phyloP scores from a whole-genome alignment of 2,113 vertebrate species.

The Tinamus guttatus region DNA sequence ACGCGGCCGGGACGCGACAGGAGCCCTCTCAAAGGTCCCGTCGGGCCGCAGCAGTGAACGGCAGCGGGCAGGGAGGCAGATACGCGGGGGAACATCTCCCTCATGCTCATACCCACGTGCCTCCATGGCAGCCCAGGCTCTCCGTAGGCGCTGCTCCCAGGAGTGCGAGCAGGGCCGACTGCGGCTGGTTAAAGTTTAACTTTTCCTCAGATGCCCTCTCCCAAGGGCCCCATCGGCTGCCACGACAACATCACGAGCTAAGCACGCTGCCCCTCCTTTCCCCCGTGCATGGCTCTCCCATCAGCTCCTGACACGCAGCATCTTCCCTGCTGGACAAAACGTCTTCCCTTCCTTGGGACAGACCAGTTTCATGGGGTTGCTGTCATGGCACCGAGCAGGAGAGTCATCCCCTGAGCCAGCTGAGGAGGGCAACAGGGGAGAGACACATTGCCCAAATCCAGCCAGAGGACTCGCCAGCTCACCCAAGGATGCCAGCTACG shows the following conservation, averaged over 20 bases:
- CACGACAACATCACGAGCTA: constrained; percentile 24
- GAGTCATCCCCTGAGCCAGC: fast-evolving
- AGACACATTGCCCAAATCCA: background rate
- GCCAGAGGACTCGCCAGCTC: background rate
- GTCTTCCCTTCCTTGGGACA: background rate
- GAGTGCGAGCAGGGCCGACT: constrained; percentile 28
- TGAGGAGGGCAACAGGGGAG: background rate
- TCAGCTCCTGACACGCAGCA: background rate
- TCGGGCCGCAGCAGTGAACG: background rate
- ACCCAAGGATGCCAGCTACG: background rate
- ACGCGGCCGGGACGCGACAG: background rate
- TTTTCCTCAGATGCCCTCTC: constrained; percentile 43
- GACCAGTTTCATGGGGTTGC: background rate
- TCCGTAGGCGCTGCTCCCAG: background rate
- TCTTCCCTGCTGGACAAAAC: background rate
- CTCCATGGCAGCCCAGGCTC: background rate
- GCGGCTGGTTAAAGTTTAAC: constrained; percentile 78
- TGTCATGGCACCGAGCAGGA: background rate
- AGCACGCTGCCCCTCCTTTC: background rate
- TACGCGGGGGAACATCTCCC: background rate
- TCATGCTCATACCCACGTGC: background rate
- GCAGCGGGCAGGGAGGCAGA: background rate
- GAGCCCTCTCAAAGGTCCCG: background rate
- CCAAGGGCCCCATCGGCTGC: constrained; percentile 42
- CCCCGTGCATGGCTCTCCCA: constrained; percentile 34